Evolutionary conservation across 2,888 invertebrate species (phyloP).

Genomic region (Synergus gifuensis): DNA sequence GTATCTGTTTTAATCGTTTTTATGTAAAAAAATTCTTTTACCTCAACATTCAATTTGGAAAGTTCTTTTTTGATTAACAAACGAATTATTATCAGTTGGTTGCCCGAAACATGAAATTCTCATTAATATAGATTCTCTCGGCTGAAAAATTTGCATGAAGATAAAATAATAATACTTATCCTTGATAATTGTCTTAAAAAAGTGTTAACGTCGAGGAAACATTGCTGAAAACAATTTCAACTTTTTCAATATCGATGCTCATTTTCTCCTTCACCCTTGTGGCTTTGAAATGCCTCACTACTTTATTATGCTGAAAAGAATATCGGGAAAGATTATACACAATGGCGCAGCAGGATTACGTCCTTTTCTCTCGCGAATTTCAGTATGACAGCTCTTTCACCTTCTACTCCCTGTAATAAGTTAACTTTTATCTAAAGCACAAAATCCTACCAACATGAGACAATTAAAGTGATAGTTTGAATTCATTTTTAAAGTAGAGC

Average conservation of each 20-base stretch:
- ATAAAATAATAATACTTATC: not conserved
- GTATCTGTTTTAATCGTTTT: not conserved
- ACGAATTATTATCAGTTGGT: not conserved
- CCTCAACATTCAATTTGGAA: no score
- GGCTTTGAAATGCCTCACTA: constrained; percentile 7
- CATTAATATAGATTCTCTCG: not conserved
- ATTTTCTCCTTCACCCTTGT: not conserved
- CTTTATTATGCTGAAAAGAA: constrained; percentile 27
- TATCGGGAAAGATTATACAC: constrained; percentile 30
- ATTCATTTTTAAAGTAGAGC: no score
- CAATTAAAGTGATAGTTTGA: no score
- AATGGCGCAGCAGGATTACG: constrained; percentile 22
- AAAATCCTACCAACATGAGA: not conserved
- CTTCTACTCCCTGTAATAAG: not conserved
- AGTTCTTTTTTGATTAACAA: no score
- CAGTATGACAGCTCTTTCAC: constrained; percentile 13
- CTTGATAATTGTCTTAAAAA: not conserved
- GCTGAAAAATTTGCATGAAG: not conserved
- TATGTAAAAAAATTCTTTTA: no score
- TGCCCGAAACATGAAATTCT: not conserved
- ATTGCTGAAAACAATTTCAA: constrained; percentile 25
- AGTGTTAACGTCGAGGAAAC: not conserved
- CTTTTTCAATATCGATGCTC: constrained; percentile 29
- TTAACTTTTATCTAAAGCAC: not conserved
- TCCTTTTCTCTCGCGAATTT: constrained; percentile 18